These are phyloP conservation scores for Spisula solida DNA, from an alignment of 2,888 invertebrate species.

Conservation along the genomic window DNA sequence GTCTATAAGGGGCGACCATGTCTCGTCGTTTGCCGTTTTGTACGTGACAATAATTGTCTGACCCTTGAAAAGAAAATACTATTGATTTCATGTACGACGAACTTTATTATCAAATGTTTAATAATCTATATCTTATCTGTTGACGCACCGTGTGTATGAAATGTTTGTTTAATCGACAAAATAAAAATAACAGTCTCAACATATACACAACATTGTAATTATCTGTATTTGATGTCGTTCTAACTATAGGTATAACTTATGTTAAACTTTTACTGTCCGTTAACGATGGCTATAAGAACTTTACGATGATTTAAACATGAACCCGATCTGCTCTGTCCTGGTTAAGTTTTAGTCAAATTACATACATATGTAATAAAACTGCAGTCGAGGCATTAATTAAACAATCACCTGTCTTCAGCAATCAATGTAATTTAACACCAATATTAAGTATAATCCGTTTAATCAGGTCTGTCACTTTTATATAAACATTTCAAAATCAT, in stretches of 20 bases:
- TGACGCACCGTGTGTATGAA: not conserved
- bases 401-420: too few species aligned
- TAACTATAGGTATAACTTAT: not conserved
- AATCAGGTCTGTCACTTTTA: too few species aligned
- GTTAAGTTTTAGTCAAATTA: not conserved
- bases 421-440: too few species aligned
- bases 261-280: not conserved
- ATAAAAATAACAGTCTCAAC: not conserved
- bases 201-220: conserved; percentile 16
- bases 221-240: not conserved
- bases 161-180: conserved; percentile 23
- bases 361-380: not conserved
- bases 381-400: not conserved
- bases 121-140: not conserved
- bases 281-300: not conserved
- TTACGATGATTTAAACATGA: not conserved
- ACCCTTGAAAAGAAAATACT: conserved; percentile 8
- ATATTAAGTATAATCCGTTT: too few species aligned
- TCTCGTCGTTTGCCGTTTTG: not conserved
- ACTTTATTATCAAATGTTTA: not conserved
- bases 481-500: too few species aligned
- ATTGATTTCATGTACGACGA: not conserved
- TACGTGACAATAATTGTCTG: not conserved
- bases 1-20: not conserved
- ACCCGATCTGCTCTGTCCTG: not conserved